Evolutionary conservation across 53 echinoderm and acorn worm species (phyloP), one percentile per base, ranked within the genome.

Genomic region (Echinometra lucunter): DNA sequence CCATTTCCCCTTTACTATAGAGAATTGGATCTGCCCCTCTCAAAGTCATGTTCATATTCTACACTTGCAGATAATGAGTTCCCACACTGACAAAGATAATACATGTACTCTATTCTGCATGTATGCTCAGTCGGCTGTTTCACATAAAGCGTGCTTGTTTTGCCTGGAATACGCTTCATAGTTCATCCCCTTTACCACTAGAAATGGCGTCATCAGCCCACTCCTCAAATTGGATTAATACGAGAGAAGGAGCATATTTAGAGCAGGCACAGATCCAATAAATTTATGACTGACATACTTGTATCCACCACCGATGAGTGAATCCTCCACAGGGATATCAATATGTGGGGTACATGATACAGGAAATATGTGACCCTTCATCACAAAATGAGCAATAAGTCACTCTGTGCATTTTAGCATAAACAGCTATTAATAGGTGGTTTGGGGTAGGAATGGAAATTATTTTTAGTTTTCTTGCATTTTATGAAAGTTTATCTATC

Each of bases 241-340:
- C 1, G 85, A 85, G 49, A 49, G 85, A 85, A 85, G n/a, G 85
- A 85, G 49, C 45, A 85, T 47, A 85, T 85, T 85, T 85, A 85
- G 85, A 49, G 85, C 85, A 85, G 49, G 85, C 85, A 85, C 49
- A 49, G 49, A 85, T 85, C 85, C 49, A 85, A 85, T 85, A 85
- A 85, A 85, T 85, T 45, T 49, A 85, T 85, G 49, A 85, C 47
- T 85, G 85, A 85, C 85, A 49, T 49, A 30, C 27, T 49, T 49
- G 85, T 47, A 42, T 28, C 49, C 1, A 5, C 85, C 37, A 10
- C 85, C 37, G 7, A n/a, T 53, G 35, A 12, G 10, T 28, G 85
- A 28, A 15, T 85, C 49, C 19, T 49, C 53, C 38, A n/a, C 85
- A 47, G 1, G 9, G 10, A 49, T 85, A 81, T 81, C 81, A 23